A percentile compares a stretch with the other conserved stretches of the same genome.
These are phyloP conservation scores for Lasioglossum zephyrum DNA, from an alignment of 2,888 invertebrate genomes.

Conservation along the genomic window DNA sequence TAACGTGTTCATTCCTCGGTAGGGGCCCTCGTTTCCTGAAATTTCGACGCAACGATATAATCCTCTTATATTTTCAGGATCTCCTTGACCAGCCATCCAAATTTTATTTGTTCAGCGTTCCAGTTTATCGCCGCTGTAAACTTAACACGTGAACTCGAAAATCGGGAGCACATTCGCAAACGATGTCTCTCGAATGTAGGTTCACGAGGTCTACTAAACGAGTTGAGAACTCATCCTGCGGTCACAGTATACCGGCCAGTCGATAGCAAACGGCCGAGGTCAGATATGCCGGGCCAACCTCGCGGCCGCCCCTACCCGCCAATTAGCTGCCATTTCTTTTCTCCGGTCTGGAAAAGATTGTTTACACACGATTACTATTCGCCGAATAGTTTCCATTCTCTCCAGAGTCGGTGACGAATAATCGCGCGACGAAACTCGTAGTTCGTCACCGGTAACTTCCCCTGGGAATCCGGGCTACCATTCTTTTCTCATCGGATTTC, in stretches of 20 bases:
- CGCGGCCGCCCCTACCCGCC: neutral
- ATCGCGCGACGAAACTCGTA: neutral
- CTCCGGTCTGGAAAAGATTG: neutral
- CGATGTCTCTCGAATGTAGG: constrained; percentile 2
- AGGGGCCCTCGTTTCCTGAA: neutral
- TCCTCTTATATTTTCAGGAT: neutral
- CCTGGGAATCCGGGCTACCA: neutral
- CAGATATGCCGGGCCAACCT: neutral
- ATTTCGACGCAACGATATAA: neutral
- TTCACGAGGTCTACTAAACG: constrained; percentile 2
- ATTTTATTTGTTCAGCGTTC: neutral
- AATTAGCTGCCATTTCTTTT: constrained; percentile 5
- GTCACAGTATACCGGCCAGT: constrained; percentile 1
- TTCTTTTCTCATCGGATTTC: neutral
- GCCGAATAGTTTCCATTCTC: constrained; percentile 7
- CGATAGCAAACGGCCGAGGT: constrained; percentile 5
- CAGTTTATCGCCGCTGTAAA: neutral
- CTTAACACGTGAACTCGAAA: neutral
- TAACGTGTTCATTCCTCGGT: neutral
- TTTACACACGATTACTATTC: constrained; percentile 6
- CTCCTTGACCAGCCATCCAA: neutral
- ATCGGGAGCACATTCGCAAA: neutral
- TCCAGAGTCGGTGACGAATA: constrained; percentile 4
- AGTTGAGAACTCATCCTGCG: constrained; percentile 10
- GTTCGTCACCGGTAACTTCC: neutral